Conservation (phyloP, 2,888 invertebrate species). For the Chouioia cunea region DNA sequence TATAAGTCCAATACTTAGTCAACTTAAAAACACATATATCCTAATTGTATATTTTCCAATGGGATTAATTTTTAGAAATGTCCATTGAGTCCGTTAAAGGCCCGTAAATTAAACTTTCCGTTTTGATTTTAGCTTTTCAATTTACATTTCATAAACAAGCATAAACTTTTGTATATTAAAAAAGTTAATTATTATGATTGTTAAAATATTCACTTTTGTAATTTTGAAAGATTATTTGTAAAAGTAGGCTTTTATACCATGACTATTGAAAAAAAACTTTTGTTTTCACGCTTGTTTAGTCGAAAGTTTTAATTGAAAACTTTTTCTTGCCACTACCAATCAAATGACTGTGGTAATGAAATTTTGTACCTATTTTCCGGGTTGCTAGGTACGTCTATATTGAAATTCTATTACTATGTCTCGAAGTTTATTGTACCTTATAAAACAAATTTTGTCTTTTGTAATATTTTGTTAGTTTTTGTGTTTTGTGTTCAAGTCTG, state of each 20-base stretch:
- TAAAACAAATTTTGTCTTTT: constrained; percentile 8
- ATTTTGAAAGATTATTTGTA: constrained; percentile 28
- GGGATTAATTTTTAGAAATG: constrained; percentile 34
- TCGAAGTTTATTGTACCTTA: constrained; percentile 28
- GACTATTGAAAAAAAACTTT: constrained; percentile 18
- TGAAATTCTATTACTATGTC: constrained; percentile 17
- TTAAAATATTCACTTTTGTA: constrained; percentile 25
- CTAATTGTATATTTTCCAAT: constrained; percentile 36
- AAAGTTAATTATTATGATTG: constrained; percentile 16
- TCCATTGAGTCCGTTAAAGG: constrained; percentile 17
- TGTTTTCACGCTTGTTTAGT: constrained; percentile 24
- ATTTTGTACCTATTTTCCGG: constrained; percentile 35
- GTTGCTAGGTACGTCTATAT: constrained; percentile 34
- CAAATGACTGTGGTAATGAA: not conserved
- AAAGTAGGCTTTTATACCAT: constrained; percentile 39
- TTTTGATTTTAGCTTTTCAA: not conserved
- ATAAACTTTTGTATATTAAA: constrained; percentile 26
- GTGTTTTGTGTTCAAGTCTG: constrained; percentile 14
- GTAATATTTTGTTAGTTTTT: constrained; percentile 19
- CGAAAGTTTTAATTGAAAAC: constrained; percentile 35
- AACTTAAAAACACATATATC: constrained; percentile 18
- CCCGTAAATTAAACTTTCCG: constrained; percentile 9
- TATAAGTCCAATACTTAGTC: constrained; percentile 30
- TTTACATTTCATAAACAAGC: constrained; percentile 17
- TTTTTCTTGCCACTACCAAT: constrained; percentile 26